These are phyloP conservation scores for Helarctos malayanus DNA, from an alignment of 2,797 vertebrate species.

Conservation along the genomic window DNA sequence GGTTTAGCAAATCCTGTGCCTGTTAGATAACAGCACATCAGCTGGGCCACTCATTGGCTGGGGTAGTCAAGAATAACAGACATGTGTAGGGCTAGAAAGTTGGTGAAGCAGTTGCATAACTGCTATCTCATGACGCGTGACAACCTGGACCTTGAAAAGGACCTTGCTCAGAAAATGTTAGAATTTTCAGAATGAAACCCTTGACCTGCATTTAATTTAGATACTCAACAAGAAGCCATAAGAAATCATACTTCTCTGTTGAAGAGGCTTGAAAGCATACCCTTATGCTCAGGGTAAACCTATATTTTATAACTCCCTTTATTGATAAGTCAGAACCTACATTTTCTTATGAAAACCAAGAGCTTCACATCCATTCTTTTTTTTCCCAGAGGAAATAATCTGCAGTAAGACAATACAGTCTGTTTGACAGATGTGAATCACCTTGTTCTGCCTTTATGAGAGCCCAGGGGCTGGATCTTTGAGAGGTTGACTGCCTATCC, in stretches of 20 bases:
- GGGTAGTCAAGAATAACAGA: neutral
- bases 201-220: neutral
- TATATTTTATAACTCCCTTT: neutral
- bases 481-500: neutral
- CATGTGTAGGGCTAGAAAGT: neutral
- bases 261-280: slow-evolving; percentile 18
- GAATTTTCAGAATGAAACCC: neutral
- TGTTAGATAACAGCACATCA: neutral
- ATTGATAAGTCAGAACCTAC: neutral
- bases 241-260: neutral
- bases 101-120: neutral
- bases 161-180: neutral
- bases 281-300: neutral
- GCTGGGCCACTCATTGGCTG: neutral
- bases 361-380: neutral
- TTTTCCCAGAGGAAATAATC: neutral
- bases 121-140: neutral
- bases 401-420: neutral
- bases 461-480: neutral
- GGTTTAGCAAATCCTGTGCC: neutral
- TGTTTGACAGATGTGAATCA: neutral
- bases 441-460: neutral
- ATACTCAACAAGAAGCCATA: neutral
- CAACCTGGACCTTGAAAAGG: neutral
- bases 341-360: neutral